Evolutionary conservation across 1,140 invertebrate species (phyloP).

Genomic region (Colletes latitarsis): DNA sequence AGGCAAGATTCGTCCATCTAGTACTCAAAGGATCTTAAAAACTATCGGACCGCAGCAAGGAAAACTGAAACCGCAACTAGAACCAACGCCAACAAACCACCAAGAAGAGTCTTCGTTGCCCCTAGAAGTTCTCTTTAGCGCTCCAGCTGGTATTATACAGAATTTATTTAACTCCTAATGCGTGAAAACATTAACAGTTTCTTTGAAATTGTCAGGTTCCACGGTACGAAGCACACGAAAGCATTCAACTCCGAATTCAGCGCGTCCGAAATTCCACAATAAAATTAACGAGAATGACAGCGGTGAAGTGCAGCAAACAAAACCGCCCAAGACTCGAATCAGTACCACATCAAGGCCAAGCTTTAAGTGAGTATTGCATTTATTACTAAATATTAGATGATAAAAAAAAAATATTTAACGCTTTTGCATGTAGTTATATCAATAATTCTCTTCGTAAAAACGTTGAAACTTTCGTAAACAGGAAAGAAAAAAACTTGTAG

Average conservation of each 20-base stretch:
- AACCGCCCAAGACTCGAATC: constrained; percentile 68
- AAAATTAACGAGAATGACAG: constrained; percentile 78
- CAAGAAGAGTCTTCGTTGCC: constrained; percentile 82
- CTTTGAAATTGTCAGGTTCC: constrained; percentile 25
- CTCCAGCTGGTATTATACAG: constrained; percentile 60
- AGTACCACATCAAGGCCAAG: constrained; percentile 68
- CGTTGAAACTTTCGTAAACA: no score
- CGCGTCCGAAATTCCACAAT: constrained; percentile 76
- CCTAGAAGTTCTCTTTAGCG: constrained; percentile 78
- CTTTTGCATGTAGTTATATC: no score
- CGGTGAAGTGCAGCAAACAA: constrained; percentile 64
- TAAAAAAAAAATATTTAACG: no score
- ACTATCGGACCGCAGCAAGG: constrained; percentile 85
- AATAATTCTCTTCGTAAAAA: no score
- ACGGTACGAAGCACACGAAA: constrained; percentile 68
- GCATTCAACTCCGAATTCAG: constrained; percentile 44
- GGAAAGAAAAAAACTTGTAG: no score
- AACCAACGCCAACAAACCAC: constrained; percentile 83
- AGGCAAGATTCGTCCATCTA: constrained; percentile 85
- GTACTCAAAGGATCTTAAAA: constrained; percentile 86
- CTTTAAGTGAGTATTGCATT: constrained; percentile 72
- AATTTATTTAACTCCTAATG: not conserved
- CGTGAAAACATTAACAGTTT: no score
- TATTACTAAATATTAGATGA: no score
- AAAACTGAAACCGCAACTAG: constrained; percentile 80